Percentiles rank a stretch among this genome's conserved stretches.
phyloP scores from a whole-genome alignment of 2,113 vertebrate species.

The Prolemur simus region DNA sequence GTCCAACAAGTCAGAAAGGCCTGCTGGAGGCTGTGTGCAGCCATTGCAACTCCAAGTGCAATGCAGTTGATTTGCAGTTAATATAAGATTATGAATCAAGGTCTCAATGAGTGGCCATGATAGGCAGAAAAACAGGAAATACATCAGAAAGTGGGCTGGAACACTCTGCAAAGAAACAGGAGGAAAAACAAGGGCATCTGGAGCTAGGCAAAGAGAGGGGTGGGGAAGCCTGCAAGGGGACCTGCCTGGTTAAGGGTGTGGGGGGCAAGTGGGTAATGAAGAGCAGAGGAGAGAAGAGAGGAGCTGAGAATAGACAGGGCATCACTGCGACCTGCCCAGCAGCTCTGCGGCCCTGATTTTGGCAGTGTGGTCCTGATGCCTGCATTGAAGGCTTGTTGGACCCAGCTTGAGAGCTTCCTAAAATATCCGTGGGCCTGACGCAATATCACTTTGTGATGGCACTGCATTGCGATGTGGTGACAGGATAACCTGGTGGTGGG shows the following conservation, averaged over 20 bases:
- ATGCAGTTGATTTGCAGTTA: conserved; percentile 51
- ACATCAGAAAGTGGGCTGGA: conserved; percentile 46
- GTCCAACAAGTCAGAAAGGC: neutral
- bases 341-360: conserved; percentile 38
- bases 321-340: conserved; percentile 51
- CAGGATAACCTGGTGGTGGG: conserved; percentile 33
- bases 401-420: conserved; percentile 68
- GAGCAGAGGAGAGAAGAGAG: neutral
- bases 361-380: conserved; percentile 48
- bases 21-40: neutral
- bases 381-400: conserved; percentile 52
- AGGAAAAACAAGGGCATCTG: neutral
- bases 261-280: neutral
- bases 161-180: conserved; percentile 46
- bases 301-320: conserved; percentile 44
- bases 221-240: neutral
- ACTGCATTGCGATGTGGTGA: conserved; percentile 66
- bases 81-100: conserved; percentile 73
- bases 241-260: neutral
- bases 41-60: conserved; percentile 50
- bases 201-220: neutral
- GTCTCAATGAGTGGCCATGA: neutral
- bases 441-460: conserved; percentile 65
- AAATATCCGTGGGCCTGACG: conserved; percentile 77
- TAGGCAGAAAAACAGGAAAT: conserved; percentile 58